A percentile compares a stretch with the other conserved stretches of the same genome.
Conservation (phyloP, 2,888 invertebrate genomes). For the Drosophila picticornis region DNA sequence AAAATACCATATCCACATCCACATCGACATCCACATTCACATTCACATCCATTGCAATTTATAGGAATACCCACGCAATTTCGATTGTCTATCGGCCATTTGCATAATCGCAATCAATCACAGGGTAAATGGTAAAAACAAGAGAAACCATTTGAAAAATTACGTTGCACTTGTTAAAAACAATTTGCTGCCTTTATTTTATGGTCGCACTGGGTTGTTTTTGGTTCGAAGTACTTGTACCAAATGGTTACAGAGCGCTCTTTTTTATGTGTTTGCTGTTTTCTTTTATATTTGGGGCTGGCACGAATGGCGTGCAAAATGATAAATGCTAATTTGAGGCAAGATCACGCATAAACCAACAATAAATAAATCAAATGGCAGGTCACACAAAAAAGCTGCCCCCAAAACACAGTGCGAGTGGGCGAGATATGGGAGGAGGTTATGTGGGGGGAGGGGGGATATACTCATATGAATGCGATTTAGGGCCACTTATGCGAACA, state of each 20-base stretch:
- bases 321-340: slow-evolving; percentile 83
- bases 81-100: slow-evolving; percentile 44
- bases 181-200: slow-evolving; percentile 64
- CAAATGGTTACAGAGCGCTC: slow-evolving; percentile 19
- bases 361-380: slow-evolving; percentile 82
- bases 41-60: not conserved
- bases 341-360: slow-evolving; percentile 82
- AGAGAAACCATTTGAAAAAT: slow-evolving; percentile 76
- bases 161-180: slow-evolving; percentile 78
- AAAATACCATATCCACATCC: slow-evolving; percentile 12
- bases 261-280: slow-evolving; percentile 14
- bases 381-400: slow-evolving; percentile 75
- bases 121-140: slow-evolving; percentile 17
- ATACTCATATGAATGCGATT: slow-evolving; percentile 81
- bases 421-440: not conserved
- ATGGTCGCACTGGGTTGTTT: slow-evolving; percentile 23
- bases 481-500: slow-evolving; percentile 82
- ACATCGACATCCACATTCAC: no score
- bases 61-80: not conserved
- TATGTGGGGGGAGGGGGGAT: slow-evolving; percentile 11
- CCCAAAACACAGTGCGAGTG: slow-evolving; percentile 3
- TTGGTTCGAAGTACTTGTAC: slow-evolving; percentile 46
- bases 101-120: slow-evolving; percentile 83
- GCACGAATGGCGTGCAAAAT: slow-evolving; percentile 51
- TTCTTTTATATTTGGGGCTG: slow-evolving; percentile 8